Conservation (phyloP, 53 echinoderm and acorn worm species). For the Paracentrotus lividus region DNA sequence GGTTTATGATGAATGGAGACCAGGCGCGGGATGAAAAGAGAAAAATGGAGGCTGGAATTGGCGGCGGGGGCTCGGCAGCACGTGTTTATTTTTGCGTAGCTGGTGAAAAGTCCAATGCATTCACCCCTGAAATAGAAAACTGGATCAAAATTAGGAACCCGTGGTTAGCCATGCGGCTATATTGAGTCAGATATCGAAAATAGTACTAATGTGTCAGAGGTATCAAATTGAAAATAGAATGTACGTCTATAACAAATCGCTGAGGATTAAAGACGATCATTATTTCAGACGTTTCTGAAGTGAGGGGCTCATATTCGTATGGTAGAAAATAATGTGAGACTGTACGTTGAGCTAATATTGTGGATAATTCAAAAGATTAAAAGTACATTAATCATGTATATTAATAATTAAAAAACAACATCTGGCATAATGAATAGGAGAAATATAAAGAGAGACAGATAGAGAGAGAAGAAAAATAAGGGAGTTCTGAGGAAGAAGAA, state of each 20-base stretch:
- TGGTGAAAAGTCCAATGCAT: not conserved
- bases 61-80: constrained; percentile 11
- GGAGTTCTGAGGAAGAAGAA: not conserved
- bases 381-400: not conserved
- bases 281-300: not conserved
- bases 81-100: constrained; percentile 7
- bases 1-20: not conserved
- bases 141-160: not conserved
- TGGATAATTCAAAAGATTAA: not conserved
- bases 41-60: constrained; percentile 21
- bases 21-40: not conserved
- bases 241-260: not conserved
- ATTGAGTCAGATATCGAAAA: not conserved
- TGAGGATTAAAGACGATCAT: constrained; percentile 9
- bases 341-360: not conserved
- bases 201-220: not conserved
- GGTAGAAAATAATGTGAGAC: not conserved
- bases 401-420: not conserved
- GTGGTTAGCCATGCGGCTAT: not conserved
- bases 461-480: not conserved
- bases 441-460: not conserved
- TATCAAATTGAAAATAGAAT: not conserved
- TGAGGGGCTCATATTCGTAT: not conserved
- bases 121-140: not conserved
- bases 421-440: not conserved